phyloP scores from a whole-genome alignment of 2,888 invertebrate species.

The Amphimallon solstitiale region DNA sequence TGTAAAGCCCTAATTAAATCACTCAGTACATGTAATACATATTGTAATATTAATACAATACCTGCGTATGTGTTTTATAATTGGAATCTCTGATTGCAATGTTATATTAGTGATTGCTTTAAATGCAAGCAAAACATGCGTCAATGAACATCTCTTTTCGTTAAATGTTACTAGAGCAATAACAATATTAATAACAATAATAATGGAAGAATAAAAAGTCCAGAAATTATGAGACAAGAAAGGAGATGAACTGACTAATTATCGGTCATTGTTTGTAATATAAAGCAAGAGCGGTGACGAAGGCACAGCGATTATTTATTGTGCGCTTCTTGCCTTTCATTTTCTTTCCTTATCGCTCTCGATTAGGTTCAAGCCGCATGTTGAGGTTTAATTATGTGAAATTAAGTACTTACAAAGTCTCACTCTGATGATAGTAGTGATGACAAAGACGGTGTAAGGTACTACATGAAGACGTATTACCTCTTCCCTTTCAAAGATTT shows the following conservation, averaged over 20 bases:
- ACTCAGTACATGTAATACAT: too few relatives aligned
- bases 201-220: not conserved
- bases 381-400: constrained; percentile 1
- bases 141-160: constrained; percentile 34
- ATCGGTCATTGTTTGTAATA: constrained; percentile 2
- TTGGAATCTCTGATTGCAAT: too few relatives aligned
- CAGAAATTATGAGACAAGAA: constrained; percentile 7
- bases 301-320: too few relatives aligned
- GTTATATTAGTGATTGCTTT: constrained; percentile 48
- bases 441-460: not conserved
- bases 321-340: too few relatives aligned
- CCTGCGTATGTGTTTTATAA: too few relatives aligned
- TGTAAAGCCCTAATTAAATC: too few relatives aligned
- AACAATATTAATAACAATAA: too few relatives aligned
- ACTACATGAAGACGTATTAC: too few relatives aligned
- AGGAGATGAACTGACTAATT: constrained; percentile 6
- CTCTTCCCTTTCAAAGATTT: too few relatives aligned
- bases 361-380: not conserved
- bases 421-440: not conserved
- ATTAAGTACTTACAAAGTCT: not conserved
- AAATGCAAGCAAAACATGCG: constrained; percentile 37
- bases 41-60: not conserved
- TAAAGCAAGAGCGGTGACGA: not conserved
- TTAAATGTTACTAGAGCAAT: not conserved
- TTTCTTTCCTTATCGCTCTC: too few relatives aligned